A percentile compares a stretch with the other conserved stretches of the same genome.
These are phyloP conservation scores for Hippocampus kuda DNA, from an alignment of 2,797 vertebrate species.

Conservation along the genomic window DNA sequence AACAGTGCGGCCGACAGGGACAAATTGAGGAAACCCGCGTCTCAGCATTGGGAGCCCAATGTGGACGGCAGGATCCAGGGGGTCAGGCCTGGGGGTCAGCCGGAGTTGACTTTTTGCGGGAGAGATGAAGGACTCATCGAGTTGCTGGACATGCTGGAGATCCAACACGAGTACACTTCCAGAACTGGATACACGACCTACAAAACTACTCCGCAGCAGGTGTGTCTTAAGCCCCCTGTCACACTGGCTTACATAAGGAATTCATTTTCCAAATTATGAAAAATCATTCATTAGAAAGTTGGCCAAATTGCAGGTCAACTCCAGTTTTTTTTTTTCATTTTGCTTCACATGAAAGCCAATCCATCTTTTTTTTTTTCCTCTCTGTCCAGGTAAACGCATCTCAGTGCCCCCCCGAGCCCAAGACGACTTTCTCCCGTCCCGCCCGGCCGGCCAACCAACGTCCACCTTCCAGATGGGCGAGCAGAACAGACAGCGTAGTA, in stretches of 20 bases:
- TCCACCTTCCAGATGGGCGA: constrained; percentile 90
- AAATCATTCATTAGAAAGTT: too few species aligned
- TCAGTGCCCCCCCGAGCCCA: constrained; percentile 42
- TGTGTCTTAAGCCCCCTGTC: constrained; percentile 16
- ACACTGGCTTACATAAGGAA: background rate
- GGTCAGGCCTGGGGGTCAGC: constrained; percentile 54
- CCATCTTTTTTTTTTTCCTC: background rate
- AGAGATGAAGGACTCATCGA: constrained; percentile 64
- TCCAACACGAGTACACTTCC: constrained; percentile 70
- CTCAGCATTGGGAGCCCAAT: constrained; percentile 46
- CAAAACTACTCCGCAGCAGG: constrained; percentile 53
- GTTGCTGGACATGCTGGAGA: constrained; percentile 73
- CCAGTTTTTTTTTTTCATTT: background rate
- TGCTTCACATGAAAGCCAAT: background rate
- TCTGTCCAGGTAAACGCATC: constrained; percentile 44
- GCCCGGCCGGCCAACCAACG: constrained; percentile 87
- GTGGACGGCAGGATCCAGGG: constrained; percentile 49
- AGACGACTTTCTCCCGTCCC: constrained; percentile 83
- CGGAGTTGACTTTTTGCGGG: constrained; percentile 42
- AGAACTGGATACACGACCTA: constrained; percentile 36
- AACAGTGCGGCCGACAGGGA: constrained; percentile 38
- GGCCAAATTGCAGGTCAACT: too few species aligned
- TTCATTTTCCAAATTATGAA: too few species aligned
- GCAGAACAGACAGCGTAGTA: constrained; percentile 43
- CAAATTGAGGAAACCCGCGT: constrained; percentile 34